Base-by-base conservation (phyloP, 2,888 invertebrate species). In the Busseola fusca region DNA sequence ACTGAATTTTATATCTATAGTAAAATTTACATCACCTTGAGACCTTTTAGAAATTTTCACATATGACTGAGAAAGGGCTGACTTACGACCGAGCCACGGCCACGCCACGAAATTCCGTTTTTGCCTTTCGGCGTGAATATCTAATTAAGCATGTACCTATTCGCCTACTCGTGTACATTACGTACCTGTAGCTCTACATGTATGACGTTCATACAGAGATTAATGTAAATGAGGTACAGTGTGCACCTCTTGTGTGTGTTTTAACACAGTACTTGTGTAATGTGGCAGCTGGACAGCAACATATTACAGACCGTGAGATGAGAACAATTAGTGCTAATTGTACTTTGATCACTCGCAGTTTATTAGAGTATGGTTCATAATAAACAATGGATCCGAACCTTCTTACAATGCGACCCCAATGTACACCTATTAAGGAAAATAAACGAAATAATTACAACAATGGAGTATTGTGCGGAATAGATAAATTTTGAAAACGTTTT, bases 51-150 rank as follows among this genome's bases (percentile, higher is more conserved):
- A 69, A 69, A 71, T 78, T 78, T 74, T 64, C 82, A 69, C 58
- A 82, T 77, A 66, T 50, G 64, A 67, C 69, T 69, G 58, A 67
- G 64, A 81, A 70, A 71, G 74, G 72, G 58, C 60, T 64, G 40
- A 72, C 73, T 76, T 69, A 74, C 74, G 73, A 79, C 69, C 76
- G 60, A 71, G 64, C 68, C 64, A 67, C 69, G 66, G 64, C 68
- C 64, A 67, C 69, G 66, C 72, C 72, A 77, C 78, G 65, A 72
- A 74, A 83, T 84, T 68, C 71, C 56, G 78, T 82, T 83, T 78
- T 77, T 77, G 75, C 74, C 75, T 82, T 82, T 80, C 72, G 65
- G 70, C 73, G 70, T 82, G 77, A 84, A 83, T 83, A 84, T 72
- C 79, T 82, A 83, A 83, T 84, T 80, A 83, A 72, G 50, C 80